phyloP scores from a whole-genome alignment of 1,140 invertebrate genomes.

The Bombus sylvicola region DNA sequence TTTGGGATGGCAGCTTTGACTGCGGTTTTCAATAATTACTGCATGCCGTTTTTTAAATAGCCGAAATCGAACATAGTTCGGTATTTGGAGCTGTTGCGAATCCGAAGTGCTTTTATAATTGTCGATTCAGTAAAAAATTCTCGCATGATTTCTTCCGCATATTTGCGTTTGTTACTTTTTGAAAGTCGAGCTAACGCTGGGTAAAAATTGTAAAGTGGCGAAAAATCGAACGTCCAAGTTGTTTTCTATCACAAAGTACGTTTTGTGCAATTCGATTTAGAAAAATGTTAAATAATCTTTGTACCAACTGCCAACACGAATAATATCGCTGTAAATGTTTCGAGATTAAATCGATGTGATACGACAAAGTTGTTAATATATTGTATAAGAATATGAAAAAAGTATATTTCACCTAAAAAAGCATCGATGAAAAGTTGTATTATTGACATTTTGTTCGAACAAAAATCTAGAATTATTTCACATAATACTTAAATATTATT shows the following conservation, averaged over 20 bases:
- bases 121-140: not conserved
- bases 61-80: not conserved
- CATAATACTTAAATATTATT: not conserved
- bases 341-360: no score
- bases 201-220: not conserved
- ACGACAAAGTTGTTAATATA: no score
- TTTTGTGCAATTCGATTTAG: no score
- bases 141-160: not conserved
- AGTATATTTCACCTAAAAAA: no score
- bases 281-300: no score
- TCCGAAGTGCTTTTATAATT: not conserved
- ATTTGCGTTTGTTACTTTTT: not conserved
- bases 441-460: not conserved
- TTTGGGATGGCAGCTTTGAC: not conserved
- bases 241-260: no score
- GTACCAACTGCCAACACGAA: not conserved
- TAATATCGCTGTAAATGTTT: not conserved
- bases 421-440: no score
- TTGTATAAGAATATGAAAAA: no score
- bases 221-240: no score
- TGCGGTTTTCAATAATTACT: constrained; percentile 16
- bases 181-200: not conserved
- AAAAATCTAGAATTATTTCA: not conserved
- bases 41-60: constrained; percentile 7
- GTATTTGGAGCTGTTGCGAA: not conserved